Conservation (phyloP, 2,113 vertebrate genomes). For the Xyrauchen texanus region DNA sequence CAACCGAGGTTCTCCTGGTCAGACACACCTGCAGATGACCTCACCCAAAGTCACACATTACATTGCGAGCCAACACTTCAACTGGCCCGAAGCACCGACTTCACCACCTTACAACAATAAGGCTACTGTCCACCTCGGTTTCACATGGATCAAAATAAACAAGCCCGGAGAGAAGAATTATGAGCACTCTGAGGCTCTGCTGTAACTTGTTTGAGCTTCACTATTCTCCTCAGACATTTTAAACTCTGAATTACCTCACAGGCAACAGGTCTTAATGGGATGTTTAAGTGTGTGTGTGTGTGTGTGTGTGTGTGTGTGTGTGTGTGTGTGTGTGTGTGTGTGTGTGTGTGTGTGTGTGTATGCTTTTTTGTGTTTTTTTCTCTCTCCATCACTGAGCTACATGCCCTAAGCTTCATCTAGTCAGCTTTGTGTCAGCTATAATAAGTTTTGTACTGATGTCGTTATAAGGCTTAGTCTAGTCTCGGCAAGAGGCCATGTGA, state of each 20-base stretch:
- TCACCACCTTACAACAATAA: slow-evolving; percentile 18
- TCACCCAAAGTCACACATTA: too few relatives aligned
- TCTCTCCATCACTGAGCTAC: neutral
- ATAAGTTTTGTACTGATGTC: neutral
- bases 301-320: neutral
- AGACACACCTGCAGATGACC: too few relatives aligned
- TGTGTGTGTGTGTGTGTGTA: neutral
- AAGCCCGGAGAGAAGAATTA: slow-evolving; percentile 15
- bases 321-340: neutral
- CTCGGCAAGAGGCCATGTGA: neutral
- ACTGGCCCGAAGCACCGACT: slow-evolving; percentile 12
- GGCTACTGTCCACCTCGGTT: slow-evolving; percentile 11
- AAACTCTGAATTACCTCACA: slow-evolving; percentile 9
- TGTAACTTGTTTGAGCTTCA: slow-evolving; percentile 31
- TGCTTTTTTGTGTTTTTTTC: neutral
- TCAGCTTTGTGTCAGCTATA: neutral
- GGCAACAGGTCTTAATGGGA: slow-evolving; percentile 11
- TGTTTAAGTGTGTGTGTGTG: neutral
- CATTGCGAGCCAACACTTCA: neutral
- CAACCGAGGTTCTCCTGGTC: too few relatives aligned
- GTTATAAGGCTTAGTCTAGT: too few relatives aligned
- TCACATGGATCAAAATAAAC: slow-evolving; percentile 37
- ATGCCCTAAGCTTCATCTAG: neutral
- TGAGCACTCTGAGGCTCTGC: slow-evolving; percentile 20
- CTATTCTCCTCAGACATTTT: slow-evolving; percentile 38